Conservation (phyloP, 1,140 invertebrate species). For the Eulimnadia texana region DNA sequence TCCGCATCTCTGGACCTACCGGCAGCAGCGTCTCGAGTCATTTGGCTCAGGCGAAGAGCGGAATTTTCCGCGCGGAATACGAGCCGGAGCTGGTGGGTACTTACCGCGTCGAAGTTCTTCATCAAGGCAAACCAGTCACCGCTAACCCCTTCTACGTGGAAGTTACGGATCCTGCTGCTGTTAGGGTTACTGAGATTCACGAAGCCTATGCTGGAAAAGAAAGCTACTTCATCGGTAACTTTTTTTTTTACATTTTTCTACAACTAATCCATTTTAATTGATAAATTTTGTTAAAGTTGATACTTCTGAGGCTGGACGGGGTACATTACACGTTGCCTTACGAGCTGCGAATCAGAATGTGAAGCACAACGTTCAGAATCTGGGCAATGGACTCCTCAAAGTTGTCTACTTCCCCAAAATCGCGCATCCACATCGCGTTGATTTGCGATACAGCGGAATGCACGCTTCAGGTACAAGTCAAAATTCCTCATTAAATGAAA, state of each 20-base stretch:
- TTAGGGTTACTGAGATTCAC: constrained; percentile 58
- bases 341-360: constrained; percentile 62
- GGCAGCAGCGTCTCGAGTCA: constrained; percentile 37
- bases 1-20: constrained; percentile 32
- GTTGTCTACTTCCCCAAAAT: constrained; percentile 71
- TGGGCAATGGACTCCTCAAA: constrained; percentile 35
- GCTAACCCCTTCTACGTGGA: constrained; percentile 53
- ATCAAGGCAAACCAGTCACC: constrained; percentile 37
- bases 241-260: too few relatives aligned
- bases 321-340: constrained; percentile 53
- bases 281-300: too few relatives aligned
- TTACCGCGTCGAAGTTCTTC: constrained; percentile 40
- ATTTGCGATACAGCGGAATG: constrained; percentile 59
- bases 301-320: constrained; percentile 56
- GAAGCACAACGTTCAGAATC: constrained; percentile 61
- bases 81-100: constrained; percentile 42
- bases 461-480: constrained; percentile 37
- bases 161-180: constrained; percentile 68
- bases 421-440: constrained; percentile 64
- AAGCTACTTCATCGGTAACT: constrained; percentile 15
- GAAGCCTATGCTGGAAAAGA: constrained; percentile 37
- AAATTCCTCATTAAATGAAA: neutral
- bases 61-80: constrained; percentile 39
- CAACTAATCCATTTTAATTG: neutral
- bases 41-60: constrained; percentile 23